Base-by-base conservation (phyloP, 1,140 invertebrate species). In the Halesus radiatus region DNA sequence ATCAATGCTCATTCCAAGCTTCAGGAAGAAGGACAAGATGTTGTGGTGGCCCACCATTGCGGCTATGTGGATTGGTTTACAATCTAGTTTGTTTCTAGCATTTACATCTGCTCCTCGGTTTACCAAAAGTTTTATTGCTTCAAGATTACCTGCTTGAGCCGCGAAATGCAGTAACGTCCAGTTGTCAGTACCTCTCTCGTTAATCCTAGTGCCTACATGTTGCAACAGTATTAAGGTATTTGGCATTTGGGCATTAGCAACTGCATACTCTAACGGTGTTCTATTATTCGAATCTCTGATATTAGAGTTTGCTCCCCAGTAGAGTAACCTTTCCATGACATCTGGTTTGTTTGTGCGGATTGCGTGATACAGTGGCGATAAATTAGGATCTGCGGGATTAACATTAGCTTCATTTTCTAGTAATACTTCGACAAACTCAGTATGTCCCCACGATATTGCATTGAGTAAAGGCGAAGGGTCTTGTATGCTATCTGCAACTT, bases 221-320 rank as follows among this genome's bases (percentile, higher is more conserved):
- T 72, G 8, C 13, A 72, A 52, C 22, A 72, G 20, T 16, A 52
- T 20, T 52, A 23, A 15, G 7, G 23, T 20, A 52, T 20, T 53
- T 15, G 18, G 0, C 7, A 72, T 16, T 53, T 53, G 68, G 23
- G n/a, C 37, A 52, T 72, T 22, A 13, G 0, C 18, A 52, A 72
- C 45, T 18, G 68, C 68, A 1, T 53, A 7, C 52, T 72, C 68
- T 52, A 72, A 52, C 8, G 68, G 37, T 3, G 68, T 72, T 18
- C 50, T 18, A 23, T 52, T 22, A 13, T 52, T 3, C n/a, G 29
- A 6, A 52, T 72, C 7, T 37, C 32, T 37, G 32, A 37, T 37
- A 8, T 37, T 37, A 37, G 32, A 8, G 32, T 37, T 37, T 3
- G 68, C 37, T 22, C 20, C 68, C 15, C 20, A 52, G 22, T n/a